Conservation (phyloP, 2,113 vertebrate species). For the Typhlomys cinereus region DNA sequence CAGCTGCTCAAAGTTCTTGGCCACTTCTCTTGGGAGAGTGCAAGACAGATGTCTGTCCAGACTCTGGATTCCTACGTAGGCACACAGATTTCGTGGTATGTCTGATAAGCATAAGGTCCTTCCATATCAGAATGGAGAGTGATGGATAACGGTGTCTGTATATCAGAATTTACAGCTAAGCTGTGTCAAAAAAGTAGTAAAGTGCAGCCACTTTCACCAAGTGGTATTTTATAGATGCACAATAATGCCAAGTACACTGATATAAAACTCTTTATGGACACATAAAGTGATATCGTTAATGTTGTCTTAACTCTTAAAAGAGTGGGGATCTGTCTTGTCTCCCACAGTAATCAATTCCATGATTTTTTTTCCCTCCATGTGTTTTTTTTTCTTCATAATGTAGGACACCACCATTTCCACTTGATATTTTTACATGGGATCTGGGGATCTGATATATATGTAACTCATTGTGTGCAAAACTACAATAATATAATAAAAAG, state of each 20-base stretch:
- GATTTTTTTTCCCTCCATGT: background rate
- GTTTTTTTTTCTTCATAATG: no score
- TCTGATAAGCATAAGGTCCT: background rate
- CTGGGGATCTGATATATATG: no score
- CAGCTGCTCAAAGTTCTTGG: constrained; percentile 62
- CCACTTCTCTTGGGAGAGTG: constrained; percentile 33
- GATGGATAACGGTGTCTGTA: background rate
- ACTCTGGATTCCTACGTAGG: constrained; percentile 34
- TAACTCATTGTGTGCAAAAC: no score
- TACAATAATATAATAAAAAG: no score
- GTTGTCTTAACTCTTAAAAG: constrained; percentile 34
- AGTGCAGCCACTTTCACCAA: background rate
- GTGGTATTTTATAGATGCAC: constrained; percentile 25
- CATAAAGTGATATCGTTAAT: constrained; percentile 37
- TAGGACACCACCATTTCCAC: no score
- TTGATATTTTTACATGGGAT: no score
- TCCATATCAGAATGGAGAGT: background rate
- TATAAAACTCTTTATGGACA: constrained; percentile 27
- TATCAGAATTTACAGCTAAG: background rate
- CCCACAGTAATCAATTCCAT: constrained; percentile 34
- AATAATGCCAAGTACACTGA: constrained; percentile 18
- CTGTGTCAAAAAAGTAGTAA: background rate
- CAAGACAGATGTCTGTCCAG: constrained; percentile 64
- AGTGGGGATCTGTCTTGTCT: constrained; percentile 47
- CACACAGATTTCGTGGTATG: background rate